Evolutionary conservation across 35 echinoderm and acorn worm species (phyloP).

Genomic region (Ophioderma brevispina): DNA sequence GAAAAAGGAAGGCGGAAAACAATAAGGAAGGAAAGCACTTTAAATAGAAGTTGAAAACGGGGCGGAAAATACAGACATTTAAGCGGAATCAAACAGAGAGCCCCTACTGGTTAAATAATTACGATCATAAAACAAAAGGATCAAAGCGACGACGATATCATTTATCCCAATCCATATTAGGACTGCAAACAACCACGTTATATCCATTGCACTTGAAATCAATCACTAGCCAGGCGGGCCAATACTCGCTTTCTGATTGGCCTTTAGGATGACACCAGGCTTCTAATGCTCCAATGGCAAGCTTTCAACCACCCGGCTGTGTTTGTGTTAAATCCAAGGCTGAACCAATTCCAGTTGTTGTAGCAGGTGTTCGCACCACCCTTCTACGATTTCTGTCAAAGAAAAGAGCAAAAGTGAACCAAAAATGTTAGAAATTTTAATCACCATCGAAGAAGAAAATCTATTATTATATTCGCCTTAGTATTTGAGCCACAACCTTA

Average conservation of each 20-base stretch:
- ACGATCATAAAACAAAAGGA: slow-evolving; percentile 59
- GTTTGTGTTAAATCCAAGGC: neutral
- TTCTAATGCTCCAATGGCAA: slow-evolving; percentile 1
- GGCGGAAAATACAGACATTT: too few species aligned
- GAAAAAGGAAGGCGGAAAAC: too few species aligned
- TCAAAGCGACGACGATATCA: slow-evolving; percentile 23
- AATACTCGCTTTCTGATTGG: neutral
- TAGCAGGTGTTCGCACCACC: neutral
- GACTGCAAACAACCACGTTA: neutral
- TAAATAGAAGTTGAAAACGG: neutral
- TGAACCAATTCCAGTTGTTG: neutral
- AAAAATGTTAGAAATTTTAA: too few species aligned
- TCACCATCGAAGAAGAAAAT: too few species aligned
- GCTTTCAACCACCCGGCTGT: neutral
- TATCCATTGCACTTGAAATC: neutral
- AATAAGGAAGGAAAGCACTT: neutral
- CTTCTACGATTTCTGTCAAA: neutral
- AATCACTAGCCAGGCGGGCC: neutral
- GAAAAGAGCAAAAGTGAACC: neutral
- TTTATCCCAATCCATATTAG: neutral
- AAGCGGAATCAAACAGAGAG: too few species aligned
- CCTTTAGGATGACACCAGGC: neutral
- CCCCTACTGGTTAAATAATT: slow-evolving; percentile 5
- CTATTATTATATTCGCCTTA: too few species aligned
- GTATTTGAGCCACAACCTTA: too few species aligned